Conservation (phyloP, 2,888 invertebrate genomes). For the Diploptera punctata region DNA sequence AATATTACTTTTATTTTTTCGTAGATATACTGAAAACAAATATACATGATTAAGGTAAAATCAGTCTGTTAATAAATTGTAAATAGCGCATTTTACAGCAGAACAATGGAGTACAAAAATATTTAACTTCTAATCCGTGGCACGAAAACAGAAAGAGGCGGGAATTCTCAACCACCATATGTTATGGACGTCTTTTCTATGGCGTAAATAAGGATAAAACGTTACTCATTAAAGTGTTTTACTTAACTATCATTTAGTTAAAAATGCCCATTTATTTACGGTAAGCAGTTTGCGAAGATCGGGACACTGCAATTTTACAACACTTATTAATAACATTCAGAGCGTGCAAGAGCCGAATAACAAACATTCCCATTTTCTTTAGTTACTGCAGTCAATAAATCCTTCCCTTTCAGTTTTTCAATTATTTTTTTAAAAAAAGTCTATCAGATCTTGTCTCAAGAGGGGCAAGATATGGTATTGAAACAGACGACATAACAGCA, state of each 20-base stretch:
- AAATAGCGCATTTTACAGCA: too few species aligned
- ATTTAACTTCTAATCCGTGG: too few species aligned
- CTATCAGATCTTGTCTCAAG: too few species aligned
- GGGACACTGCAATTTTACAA: not conserved
- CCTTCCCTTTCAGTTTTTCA: too few species aligned
- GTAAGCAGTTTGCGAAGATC: not conserved
- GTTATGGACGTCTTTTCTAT: conserved; percentile 2
- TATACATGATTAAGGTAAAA: too few species aligned
- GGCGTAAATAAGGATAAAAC: not conserved
- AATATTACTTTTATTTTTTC: too few species aligned
- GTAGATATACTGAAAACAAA: too few species aligned
- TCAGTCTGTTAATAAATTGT: too few species aligned
- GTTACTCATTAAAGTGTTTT: not conserved
- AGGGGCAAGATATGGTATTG: not conserved
- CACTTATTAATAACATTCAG: not conserved
- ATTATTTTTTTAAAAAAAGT: too few species aligned
- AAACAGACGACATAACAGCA: not conserved
- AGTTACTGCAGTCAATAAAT: too few species aligned
- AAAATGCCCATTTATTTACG: not conserved
- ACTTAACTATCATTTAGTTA: too few species aligned
- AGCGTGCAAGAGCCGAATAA: not conserved
- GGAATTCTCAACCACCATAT: not conserved
- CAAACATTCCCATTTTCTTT: not conserved
- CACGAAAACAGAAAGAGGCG: not conserved
- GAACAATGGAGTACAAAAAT: too few species aligned